Conservation (phyloP, 1,140 invertebrate species). For the Bombus ignitus region DNA sequence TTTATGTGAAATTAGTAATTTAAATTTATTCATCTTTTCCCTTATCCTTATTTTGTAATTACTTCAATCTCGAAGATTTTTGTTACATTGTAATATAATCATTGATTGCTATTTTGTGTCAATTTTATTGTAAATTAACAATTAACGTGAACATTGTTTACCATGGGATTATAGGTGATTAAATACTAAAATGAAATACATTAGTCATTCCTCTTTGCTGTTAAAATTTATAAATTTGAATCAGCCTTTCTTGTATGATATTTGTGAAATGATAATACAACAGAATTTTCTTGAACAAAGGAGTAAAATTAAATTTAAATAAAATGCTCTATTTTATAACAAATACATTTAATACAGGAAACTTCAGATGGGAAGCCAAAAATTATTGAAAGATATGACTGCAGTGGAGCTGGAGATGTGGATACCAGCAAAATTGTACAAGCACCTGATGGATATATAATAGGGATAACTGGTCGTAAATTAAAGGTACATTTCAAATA, state of each 20-base stretch:
- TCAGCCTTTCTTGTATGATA: neutral
- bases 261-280: neutral
- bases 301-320: neutral
- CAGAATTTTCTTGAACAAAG: neutral
- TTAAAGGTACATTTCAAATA: slow-evolving; percentile 87
- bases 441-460: slow-evolving; percentile 89
- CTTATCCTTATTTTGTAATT: neutral
- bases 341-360: slow-evolving; percentile 83
- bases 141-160: neutral
- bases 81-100: neutral
- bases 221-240: neutral
- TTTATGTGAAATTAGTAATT: neutral
- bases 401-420: slow-evolving; percentile 97
- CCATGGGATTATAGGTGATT: neutral
- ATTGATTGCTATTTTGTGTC: neutral
- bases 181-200: slow-evolving; percentile 1
- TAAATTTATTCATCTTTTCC: neutral
- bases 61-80: neutral
- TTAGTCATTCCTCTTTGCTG: neutral
- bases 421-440: slow-evolving; percentile 93
- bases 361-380: slow-evolving; percentile 95
- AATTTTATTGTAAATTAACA: neutral
- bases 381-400: slow-evolving; percentile 97
- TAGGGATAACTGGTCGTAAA: slow-evolving; percentile 93
- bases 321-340: neutral